Conservation (phyloP, 2,888 invertebrate species). For the Hyposoter didymator region DNA sequence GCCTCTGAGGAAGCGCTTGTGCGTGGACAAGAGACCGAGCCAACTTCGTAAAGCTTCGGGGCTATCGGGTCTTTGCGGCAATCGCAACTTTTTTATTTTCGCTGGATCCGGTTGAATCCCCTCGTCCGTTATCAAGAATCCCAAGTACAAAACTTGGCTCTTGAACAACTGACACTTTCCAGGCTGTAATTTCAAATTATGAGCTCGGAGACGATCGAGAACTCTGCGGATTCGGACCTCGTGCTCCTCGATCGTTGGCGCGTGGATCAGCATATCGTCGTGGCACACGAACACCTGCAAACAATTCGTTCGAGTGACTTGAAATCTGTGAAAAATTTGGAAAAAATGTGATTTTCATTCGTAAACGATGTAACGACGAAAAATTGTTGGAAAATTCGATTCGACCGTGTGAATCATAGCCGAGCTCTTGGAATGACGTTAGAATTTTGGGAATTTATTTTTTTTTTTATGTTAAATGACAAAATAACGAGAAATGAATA, state of each 20-base stretch:
- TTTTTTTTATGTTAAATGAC: too few species aligned
- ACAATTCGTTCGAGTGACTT: background rate
- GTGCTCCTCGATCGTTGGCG: slow-evolving; percentile 47
- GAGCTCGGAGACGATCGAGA: slow-evolving; percentile 23
- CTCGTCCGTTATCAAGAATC: slow-evolving; percentile 32
- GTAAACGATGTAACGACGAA: too few species aligned
- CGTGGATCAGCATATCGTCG: slow-evolving; percentile 58
- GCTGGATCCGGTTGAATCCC: slow-evolving; percentile 48
- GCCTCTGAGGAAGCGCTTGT: slow-evolving; percentile 48
- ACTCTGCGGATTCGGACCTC: slow-evolving; percentile 44
- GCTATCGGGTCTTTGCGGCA: slow-evolving; percentile 5
- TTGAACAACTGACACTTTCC: slow-evolving; percentile 53
- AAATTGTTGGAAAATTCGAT: too few species aligned
- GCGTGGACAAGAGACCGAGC: slow-evolving; percentile 31
- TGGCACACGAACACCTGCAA: slow-evolving; percentile 37
- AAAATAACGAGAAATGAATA: too few species aligned
- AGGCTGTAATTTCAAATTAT: slow-evolving; percentile 44
- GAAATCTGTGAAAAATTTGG: background rate
- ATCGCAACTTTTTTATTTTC: slow-evolving; percentile 33
- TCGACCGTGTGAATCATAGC: too few species aligned
- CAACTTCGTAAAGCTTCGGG: background rate
- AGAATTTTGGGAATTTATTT: too few species aligned
- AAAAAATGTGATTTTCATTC: background rate
- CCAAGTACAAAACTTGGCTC: slow-evolving; percentile 37
- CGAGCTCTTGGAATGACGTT: too few species aligned